phyloP scores from a whole-genome alignment of 2,113 vertebrate genomes.

The Petromus typicus region DNA sequence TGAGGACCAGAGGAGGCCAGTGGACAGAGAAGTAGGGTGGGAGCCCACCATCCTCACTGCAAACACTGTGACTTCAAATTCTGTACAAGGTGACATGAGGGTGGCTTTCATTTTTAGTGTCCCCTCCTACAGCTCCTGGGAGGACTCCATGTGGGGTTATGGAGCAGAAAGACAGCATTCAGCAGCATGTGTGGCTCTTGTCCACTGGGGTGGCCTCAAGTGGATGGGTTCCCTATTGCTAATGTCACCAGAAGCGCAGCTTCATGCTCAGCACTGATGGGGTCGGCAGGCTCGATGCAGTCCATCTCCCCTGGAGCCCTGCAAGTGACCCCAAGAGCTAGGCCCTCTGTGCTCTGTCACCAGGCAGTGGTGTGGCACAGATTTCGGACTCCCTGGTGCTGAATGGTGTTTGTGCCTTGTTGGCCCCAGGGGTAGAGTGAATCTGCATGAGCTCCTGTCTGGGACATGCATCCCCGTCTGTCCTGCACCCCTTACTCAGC shows the following conservation, averaged over 20 bases:
- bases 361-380: rapidly evolving
- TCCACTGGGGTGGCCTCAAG: not conserved
- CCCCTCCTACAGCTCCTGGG: not conserved
- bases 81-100: too few species aligned
- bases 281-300: not conserved
- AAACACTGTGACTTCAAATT: not conserved
- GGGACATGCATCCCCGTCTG: not conserved
- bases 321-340: not conserved
- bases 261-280: not conserved
- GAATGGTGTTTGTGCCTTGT: not conserved
- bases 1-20: not conserved
- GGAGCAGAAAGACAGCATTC: not conserved
- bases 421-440: not conserved
- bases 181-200: not conserved
- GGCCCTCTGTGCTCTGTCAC: not conserved
- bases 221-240: not conserved
- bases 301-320: not conserved
- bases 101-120: not conserved
- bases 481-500: not conserved
- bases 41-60: not conserved
- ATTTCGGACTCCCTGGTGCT: not conserved
- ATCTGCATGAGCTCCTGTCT: not conserved
- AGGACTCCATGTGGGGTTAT: not conserved
- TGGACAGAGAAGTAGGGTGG: not conserved
- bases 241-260: not conserved